A percentile compares a stretch with the other conserved stretches of the same genome.
These are phyloP conservation scores for Aurelia sp. DNA, from an alignment of 30 jellyfish, hydroid and myxozoan genomes.

Conservation along the genomic window DNA sequence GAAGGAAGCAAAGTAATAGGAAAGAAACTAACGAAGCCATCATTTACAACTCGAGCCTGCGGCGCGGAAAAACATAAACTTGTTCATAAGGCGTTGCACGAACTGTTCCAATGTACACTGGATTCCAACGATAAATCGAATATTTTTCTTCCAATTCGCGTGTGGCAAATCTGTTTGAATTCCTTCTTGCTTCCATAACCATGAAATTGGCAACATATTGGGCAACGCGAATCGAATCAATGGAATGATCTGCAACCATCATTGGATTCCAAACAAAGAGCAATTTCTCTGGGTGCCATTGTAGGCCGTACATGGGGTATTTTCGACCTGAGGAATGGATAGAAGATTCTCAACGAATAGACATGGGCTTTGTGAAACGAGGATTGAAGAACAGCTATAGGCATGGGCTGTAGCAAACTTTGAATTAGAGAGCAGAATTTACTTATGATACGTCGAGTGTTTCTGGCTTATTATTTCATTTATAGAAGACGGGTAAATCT, in stretches of 20 bases:
- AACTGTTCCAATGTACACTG: slow-evolving; percentile 81
- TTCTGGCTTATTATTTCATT: no score
- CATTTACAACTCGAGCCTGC: no score
- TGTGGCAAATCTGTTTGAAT: slow-evolving; percentile 71
- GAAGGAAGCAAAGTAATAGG: no score
- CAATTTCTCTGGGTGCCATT: slow-evolving; percentile 97
- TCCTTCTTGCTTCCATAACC: slow-evolving; percentile 75
- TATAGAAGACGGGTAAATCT: no score
- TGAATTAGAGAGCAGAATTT: no score
- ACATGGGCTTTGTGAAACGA: neutral
- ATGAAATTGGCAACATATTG: slow-evolving; percentile 93
- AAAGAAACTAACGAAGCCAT: no score
- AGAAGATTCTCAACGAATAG: neutral
- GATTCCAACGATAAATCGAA: slow-evolving; percentile 61
- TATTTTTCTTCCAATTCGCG: slow-evolving; percentile 71
- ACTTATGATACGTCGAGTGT: no score
- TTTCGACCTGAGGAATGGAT: slow-evolving; percentile 51
- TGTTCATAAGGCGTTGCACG: slow-evolving; percentile 95
- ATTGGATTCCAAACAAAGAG: slow-evolving; percentile 81
- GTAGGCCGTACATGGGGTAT: slow-evolving; percentile 92
- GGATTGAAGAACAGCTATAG: no score
- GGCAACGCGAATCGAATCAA: slow-evolving; percentile 75
- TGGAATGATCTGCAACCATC: slow-evolving; percentile 82
- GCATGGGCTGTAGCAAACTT: neutral
- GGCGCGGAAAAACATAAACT: neutral